A percentile compares a stretch with the other conserved stretches of the same genome.
phyloP scores from a whole-genome alignment of 2,113 vertebrate species.

The Engraulis encrasicolus region DNA sequence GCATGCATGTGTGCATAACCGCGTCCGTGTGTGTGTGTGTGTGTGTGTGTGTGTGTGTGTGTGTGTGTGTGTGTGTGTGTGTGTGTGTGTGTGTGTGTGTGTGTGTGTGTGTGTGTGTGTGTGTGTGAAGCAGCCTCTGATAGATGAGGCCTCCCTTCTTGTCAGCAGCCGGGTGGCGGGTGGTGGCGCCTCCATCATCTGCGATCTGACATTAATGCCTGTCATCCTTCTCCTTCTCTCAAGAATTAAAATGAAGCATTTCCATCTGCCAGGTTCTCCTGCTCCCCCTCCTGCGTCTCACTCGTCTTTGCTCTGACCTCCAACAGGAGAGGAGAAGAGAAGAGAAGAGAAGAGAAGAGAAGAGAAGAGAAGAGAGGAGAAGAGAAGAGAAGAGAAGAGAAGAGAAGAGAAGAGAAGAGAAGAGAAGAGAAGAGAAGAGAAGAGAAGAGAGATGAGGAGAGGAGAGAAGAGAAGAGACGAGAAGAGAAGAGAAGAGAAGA shows the following conservation, averaged over 20 bases:
- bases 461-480: background rate
- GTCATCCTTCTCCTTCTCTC: background rate
- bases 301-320: constrained; percentile 6
- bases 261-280: background rate
- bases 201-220: constrained; percentile 34
- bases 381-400: background rate
- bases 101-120: background rate
- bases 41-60: background rate
- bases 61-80: no score
- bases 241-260: constrained; percentile 23
- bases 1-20: no score
- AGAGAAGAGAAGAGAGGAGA: background rate
- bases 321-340: background rate
- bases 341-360: background rate
- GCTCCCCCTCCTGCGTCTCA: background rate
- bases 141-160: background rate
- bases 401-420: background rate
- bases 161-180: no score
- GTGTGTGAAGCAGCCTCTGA: background rate
- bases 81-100: no score
- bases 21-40: constrained; percentile 4
- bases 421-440: background rate
- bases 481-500: background rate
- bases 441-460: background rate
- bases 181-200: constrained; percentile 25